phyloP scores from a whole-genome alignment of 2,113 vertebrate species.

The Sinocyclocheilus anshuiensis region DNA sequence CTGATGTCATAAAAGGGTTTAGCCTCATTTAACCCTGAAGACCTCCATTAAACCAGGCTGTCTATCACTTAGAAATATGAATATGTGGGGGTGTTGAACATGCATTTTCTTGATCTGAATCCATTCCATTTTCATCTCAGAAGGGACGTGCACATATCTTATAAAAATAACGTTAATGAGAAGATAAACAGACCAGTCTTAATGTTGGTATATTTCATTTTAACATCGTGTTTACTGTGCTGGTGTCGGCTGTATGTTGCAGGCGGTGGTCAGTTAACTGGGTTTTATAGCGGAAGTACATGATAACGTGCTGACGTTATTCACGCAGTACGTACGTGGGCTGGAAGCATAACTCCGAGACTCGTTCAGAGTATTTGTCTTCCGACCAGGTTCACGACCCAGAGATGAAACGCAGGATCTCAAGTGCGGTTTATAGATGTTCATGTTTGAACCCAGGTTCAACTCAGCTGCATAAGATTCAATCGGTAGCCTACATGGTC shows the following conservation, averaged over 20 bases:
- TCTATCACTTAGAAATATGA: background rate
- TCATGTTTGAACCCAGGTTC: background rate
- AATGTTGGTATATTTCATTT: background rate
- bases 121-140: background rate
- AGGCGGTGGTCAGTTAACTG: background rate
- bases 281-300: background rate
- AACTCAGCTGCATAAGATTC: background rate
- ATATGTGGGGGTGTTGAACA: background rate
- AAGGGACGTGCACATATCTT: background rate
- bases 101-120: background rate
- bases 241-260: background rate
- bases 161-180: background rate
- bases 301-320: background rate
- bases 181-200: background rate
- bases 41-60: background rate
- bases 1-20: background rate
- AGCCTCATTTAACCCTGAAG: background rate
- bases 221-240: background rate
- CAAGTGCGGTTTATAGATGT: background rate
- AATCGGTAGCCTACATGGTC: background rate
- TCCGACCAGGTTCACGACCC: background rate
- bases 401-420: background rate
- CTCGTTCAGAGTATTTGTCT: background rate
- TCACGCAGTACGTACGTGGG: background rate
- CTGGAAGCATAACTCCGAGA: background rate